phyloP scores from a whole-genome alignment of 2,113 vertebrate genomes.

The Actenoides hombroni region DNA sequence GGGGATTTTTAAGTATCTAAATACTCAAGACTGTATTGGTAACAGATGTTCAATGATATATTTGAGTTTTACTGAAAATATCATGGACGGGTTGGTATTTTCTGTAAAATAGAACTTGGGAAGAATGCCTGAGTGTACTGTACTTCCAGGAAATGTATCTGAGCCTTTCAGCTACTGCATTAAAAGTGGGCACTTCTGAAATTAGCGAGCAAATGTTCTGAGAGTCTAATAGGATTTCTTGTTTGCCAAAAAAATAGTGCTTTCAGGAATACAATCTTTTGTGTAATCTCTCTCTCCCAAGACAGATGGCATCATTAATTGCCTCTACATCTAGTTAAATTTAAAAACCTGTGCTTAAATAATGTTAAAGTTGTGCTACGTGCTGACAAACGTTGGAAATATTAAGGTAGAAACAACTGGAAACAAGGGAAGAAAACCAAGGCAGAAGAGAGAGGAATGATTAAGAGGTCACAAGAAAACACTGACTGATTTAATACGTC shows the following conservation, averaged over 20 bases:
- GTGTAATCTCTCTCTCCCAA: constrained; percentile 72
- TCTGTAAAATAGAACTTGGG: constrained; percentile 38
- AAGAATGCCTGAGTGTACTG: constrained; percentile 8
- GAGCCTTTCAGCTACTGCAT: constrained; percentile 52
- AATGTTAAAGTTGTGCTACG: constrained; percentile 60
- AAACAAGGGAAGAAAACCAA: constrained; percentile 13
- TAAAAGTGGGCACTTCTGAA: constrained; percentile 23
- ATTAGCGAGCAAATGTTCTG: neutral
- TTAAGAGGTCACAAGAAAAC: neutral
- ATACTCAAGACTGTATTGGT: constrained; percentile 56
- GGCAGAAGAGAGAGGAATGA: neutral
- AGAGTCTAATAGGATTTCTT: constrained; percentile 47
- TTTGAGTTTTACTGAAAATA: constrained; percentile 70
- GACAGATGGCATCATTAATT: constrained; percentile 85
- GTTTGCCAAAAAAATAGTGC: constrained; percentile 60
- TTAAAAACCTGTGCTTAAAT: constrained; percentile 74
- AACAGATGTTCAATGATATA: constrained; percentile 72
- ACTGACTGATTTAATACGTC: neutral
- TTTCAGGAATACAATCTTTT: constrained; percentile 64
- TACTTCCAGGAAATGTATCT: constrained; percentile 30
- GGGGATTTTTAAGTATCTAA: constrained; percentile 65
- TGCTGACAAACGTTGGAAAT: constrained; percentile 56
- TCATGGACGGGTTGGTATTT: constrained; percentile 40
- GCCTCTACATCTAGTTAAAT: constrained; percentile 79
- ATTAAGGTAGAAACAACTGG: neutral